Evolutionary conservation across 2,888 invertebrate species (phyloP).

Genomic region (Plemyria rubiginata): DNA sequence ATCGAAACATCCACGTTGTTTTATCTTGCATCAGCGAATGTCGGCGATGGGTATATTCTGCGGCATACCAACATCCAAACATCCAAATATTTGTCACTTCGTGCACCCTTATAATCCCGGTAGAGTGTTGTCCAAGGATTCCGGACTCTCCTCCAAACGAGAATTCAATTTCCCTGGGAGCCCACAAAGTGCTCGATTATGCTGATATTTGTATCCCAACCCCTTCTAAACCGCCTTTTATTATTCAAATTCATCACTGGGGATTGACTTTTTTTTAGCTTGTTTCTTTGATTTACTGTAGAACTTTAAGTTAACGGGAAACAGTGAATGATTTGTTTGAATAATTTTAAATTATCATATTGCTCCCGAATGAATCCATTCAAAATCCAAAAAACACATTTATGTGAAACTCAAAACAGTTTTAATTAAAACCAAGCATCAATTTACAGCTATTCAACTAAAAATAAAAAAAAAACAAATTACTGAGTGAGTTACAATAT

Average conservation of each 20-base stretch:
- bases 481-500: no score
- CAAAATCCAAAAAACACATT: no score
- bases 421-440: no score
- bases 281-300: constrained; percentile 39
- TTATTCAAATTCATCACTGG: constrained; percentile 67
- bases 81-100: constrained; percentile 31
- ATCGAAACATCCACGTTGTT: constrained; percentile 4
- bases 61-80: constrained; percentile 28
- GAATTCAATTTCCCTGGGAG: constrained; percentile 59
- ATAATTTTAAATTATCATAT: not conserved
- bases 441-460: no score
- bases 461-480: no score
- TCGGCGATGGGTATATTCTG: constrained; percentile 13
- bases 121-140: constrained; percentile 35
- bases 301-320: not conserved
- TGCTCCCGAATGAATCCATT: not conserved
- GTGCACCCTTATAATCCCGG: constrained; percentile 38
- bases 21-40: not conserved
- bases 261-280: constrained; percentile 59
- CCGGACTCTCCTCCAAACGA: constrained; percentile 46
- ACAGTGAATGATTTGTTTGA: not conserved
- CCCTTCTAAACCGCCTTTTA: constrained; percentile 62
- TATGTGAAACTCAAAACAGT: no score
- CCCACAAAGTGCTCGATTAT: constrained; percentile 65
- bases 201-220: constrained; percentile 65